Conservation (phyloP, 2,888 invertebrate species). For the Lypha dubia region DNA sequence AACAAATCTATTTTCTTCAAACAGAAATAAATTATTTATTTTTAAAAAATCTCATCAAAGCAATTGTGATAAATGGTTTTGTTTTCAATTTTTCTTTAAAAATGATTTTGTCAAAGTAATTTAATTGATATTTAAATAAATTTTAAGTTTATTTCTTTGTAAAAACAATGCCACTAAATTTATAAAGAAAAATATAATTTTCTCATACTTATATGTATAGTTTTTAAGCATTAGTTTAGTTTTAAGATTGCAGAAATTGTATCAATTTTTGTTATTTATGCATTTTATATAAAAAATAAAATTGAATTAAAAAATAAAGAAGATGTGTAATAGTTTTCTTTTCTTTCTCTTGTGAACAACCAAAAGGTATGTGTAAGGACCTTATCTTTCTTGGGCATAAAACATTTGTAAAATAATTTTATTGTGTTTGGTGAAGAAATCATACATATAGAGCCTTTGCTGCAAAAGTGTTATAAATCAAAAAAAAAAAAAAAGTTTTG, state of each 20-base stretch:
- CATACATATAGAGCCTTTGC: too few species aligned
- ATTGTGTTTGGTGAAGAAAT: too few species aligned
- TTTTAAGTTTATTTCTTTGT: constrained; percentile 33
- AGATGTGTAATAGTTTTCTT: not conserved
- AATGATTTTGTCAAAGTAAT: constrained; percentile 61
- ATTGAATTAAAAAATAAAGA: constrained; percentile 28
- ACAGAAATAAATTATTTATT: constrained; percentile 2
- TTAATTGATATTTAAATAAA: constrained; percentile 31
- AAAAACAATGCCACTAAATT: constrained; percentile 23
- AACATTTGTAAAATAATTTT: too few species aligned
- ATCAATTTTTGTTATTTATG: constrained; percentile 78
- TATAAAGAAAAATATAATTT: constrained; percentile 57
- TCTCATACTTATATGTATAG: constrained; percentile 63
- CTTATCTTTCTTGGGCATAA: too few species aligned
- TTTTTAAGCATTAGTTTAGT: constrained; percentile 70
- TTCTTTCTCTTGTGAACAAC: not conserved
- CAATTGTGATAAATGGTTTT: constrained; percentile 81
- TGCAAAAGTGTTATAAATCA: too few species aligned
- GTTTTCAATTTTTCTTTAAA: constrained; percentile 50
- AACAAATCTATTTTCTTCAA: not conserved
- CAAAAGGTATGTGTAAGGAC: not conserved
- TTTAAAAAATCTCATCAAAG: constrained; percentile 80
- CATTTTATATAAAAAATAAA: constrained; percentile 64
- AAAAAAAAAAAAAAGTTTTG: too few species aligned
- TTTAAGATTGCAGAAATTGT: constrained; percentile 76